A percentile compares a stretch with the other conserved stretches of the same genome.
Conservation (phyloP, 2,113 vertebrate species). For the Microcebus murinus region DNA sequence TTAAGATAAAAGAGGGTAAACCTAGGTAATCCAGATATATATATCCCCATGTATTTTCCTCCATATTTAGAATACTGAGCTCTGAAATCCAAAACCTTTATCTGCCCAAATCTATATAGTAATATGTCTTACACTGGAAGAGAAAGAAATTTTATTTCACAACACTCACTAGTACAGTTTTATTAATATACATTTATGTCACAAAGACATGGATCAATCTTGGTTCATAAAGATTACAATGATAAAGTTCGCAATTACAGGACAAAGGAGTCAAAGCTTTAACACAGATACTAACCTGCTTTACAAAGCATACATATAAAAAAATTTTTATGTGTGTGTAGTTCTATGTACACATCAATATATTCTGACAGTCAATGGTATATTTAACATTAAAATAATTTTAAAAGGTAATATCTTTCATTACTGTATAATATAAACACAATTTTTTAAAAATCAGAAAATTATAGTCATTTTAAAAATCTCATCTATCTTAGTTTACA, state of each 20-base stretch:
- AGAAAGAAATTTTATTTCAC: neutral
- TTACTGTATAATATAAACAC: neutral
- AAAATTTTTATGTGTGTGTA: neutral
- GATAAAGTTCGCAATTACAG: neutral
- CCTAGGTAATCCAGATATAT: neutral
- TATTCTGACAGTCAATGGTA: neutral
- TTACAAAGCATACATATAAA: neutral
- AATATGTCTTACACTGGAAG: neutral
- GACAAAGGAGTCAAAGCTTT: neutral
- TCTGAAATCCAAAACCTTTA: neutral
- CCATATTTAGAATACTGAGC: slow-evolving; percentile 1
- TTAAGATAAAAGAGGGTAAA: neutral
- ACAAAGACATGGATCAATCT: neutral
- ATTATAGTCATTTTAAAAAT: neutral
- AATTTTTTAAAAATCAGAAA: neutral
- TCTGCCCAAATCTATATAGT: neutral
- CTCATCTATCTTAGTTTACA: neutral
- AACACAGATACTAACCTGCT: neutral
- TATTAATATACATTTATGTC: neutral
- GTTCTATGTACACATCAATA: neutral
- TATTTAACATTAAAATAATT: neutral
- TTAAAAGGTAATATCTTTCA: neutral
- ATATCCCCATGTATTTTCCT: neutral
- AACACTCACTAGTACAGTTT: neutral
- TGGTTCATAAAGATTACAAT: neutral